Evolutionary conservation across 2,888 invertebrate species (phyloP), one percentile per base, ranked within the genome.

Genomic region (Dynastes hyllus): DNA sequence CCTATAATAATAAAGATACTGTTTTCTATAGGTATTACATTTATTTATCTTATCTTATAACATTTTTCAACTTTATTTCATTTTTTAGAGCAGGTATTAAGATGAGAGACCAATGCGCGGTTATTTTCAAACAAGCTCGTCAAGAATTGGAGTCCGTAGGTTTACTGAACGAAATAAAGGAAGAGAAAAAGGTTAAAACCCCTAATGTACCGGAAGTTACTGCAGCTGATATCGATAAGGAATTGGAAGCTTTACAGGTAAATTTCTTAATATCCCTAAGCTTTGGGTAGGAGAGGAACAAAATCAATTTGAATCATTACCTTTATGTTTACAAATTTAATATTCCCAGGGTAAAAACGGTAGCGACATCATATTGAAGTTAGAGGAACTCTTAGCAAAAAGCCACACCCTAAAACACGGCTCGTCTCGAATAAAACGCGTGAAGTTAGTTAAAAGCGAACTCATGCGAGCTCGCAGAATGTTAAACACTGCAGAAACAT

Each of bases 1-100:
- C 95, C 0, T 99, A 99, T 88, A 99, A 99, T 88, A 95, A 96
- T 82, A 96, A 96, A 87, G 98, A 98, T 84, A 98, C 98, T 0
- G 95, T 98, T 78, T 98, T 97, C 88, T 98, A 98, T 88, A 91
- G 92, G 92, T 92, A 82, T 87, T 78, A 53, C 16, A 61, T 37
- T 16, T 69, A 50, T 51, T 51, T 70, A 45, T 8, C 45, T 45
- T 1, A 11, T 11, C 45, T 11, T 1, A 1, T 45, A 45, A 45
- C 5, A 11, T 2, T 45, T 45, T 11, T 0, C 6, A n/a, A n/a
- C 53, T 58, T 22, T 58, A 2, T 22, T 58, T 22, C 1, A 22
- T n/a, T 58, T 3, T 85, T 45, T 82, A 93, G 95, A 77, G 95
- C 97, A 1, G 98, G 96, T 0, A 90, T 96, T 1, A 95, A 95